phyloP scores from a whole-genome alignment of 1,140 invertebrate species.

The Capitella teleta region DNA sequence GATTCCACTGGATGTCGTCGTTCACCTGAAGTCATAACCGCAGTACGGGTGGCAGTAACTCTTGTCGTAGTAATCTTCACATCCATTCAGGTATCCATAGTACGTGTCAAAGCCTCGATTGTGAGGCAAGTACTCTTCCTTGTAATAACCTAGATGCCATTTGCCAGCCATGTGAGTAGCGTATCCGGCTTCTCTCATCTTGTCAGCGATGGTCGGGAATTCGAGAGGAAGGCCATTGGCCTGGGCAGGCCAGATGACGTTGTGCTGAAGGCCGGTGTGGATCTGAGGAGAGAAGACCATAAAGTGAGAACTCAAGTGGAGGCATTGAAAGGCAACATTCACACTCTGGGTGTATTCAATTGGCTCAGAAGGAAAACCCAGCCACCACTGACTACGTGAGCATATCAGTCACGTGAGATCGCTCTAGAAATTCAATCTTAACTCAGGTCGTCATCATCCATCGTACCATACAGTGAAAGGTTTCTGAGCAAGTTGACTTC shows the following conservation, averaged over 20 bases:
- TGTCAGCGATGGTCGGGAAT: conserved; percentile 29
- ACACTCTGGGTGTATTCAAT: too few relatives aligned
- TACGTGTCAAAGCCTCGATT: conserved; percentile 37
- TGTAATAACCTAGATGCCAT: conserved; percentile 41
- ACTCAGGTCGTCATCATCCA: too few relatives aligned
- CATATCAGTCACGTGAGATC: too few relatives aligned
- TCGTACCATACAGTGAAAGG: too few relatives aligned
- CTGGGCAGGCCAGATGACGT: conserved; percentile 21
- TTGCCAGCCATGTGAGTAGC: conserved; percentile 38
- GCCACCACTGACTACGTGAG: too few relatives aligned
- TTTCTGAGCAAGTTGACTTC: too few relatives aligned
- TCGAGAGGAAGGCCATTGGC: conserved; percentile 28
- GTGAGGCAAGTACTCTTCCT: conserved; percentile 29
- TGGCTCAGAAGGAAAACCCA: too few relatives aligned
- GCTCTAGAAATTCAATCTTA: too few relatives aligned
- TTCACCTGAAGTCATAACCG: conserved; percentile 22
- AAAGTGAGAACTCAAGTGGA: too few relatives aligned
- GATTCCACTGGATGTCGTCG: conserved; percentile 10
- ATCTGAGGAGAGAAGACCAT: conserved; percentile 13
- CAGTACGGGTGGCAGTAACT: conserved; percentile 7
- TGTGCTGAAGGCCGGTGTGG: conserved; percentile 31
- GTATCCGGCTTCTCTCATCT: conserved; percentile 26
- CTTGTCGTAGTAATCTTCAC: conserved; percentile 8
- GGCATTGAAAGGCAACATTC: too few relatives aligned
- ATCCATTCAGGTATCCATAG: conserved; percentile 22